These are phyloP conservation scores for Herpailurus yagouaroundi DNA, from an alignment of 2,113 vertebrate genomes.

Conservation along the genomic window DNA sequence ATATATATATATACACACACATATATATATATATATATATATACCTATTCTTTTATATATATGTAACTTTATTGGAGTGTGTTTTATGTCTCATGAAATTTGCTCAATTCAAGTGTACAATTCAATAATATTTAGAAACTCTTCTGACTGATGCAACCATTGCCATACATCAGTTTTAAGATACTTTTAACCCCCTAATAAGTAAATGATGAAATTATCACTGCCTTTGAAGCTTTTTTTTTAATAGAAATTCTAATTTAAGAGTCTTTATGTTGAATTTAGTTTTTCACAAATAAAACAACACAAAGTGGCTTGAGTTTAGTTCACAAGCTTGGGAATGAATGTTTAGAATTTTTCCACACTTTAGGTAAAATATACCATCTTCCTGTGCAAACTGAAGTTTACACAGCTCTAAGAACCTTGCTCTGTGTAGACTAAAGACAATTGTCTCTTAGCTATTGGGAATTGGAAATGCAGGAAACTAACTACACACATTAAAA, in stretches of 20 bases:
- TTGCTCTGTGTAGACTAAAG: neutral
- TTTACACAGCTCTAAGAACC: neutral
- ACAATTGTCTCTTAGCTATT: neutral
- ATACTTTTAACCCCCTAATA: neutral
- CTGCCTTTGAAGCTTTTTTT: neutral
- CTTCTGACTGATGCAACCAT: neutral
- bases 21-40: neutral
- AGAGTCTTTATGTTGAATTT: neutral
- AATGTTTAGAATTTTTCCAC: constrained; percentile 13
- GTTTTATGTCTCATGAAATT: neutral
- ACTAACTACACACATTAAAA: neutral
- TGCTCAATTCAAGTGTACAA: neutral
- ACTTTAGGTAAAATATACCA: neutral
- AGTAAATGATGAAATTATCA: neutral
- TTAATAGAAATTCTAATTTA: neutral
- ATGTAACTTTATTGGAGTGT: neutral
- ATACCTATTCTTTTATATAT: neutral
- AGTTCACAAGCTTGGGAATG: neutral
- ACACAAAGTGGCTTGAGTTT: neutral
- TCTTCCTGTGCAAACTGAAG: neutral
- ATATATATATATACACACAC: neutral
- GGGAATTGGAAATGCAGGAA: constrained; percentile 25
- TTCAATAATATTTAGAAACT: neutral
- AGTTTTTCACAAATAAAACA: constrained; percentile 8
- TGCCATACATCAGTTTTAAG: neutral